phyloP scores from a whole-genome alignment of 2,113 vertebrate species.

The Alces alces region DNA sequence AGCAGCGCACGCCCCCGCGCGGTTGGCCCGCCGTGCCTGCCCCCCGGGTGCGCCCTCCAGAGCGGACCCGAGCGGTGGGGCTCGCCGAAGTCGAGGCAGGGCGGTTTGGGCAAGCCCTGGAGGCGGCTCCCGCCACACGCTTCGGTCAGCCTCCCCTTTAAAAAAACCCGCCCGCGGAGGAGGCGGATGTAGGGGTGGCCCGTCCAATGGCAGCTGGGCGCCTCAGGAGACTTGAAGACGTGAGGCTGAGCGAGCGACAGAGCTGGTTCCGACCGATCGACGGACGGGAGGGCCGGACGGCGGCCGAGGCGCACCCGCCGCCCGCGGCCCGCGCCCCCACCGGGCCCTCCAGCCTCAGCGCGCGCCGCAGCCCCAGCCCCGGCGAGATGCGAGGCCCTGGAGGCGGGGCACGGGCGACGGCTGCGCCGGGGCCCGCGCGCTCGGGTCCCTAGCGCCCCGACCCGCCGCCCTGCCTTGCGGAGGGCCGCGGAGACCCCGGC shows the following conservation, averaged over 20 bases:
- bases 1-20: neutral
- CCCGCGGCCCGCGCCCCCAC: neutral
- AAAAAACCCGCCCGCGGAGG: slow-evolving; percentile 73
- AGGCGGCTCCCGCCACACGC: slow-evolving; percentile 62
- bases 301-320: neutral
- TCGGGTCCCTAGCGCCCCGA: slow-evolving; percentile 51
- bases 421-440: slow-evolving; percentile 11
- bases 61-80: neutral
- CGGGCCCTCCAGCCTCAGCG: neutral
- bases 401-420: slow-evolving; percentile 10
- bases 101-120: slow-evolving; percentile 49
- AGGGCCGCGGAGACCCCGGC: slow-evolving; percentile 41
- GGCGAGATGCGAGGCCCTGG: slow-evolving; percentile 59
- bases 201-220: slow-evolving; percentile 72
- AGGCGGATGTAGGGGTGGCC: slow-evolving; percentile 72
- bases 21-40: neutral
- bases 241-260: slow-evolving; percentile 60
- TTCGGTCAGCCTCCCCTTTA: slow-evolving; percentile 71
- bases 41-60: neutral
- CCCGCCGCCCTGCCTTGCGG: neutral
- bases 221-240: slow-evolving; percentile 63
- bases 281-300: slow-evolving; percentile 32
- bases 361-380: neutral
- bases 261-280: slow-evolving; percentile 60
- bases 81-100: neutral